Base-by-base conservation (phyloP, 2,113 vertebrate genomes). In the Taurulus bubalis region DNA sequence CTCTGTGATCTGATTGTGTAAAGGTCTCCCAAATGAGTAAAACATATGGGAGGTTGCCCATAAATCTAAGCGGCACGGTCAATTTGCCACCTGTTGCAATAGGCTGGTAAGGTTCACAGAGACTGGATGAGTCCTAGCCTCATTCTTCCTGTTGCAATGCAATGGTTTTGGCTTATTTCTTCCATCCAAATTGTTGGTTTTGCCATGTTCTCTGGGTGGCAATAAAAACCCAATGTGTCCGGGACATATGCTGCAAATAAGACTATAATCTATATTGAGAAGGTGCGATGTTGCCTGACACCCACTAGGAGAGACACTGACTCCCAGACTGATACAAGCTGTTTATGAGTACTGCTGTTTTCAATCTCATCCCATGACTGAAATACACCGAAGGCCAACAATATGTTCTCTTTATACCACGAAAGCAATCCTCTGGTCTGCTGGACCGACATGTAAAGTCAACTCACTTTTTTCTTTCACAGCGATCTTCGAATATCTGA, bases 51-150 rank as follows among this genome's bases (percentile, higher is more conserved):
- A 89, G 88, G 71, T 85, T 71, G 71, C 56, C 80, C 89, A 73
- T 92, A 92, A 92, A 92, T 91, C 85, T 77, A 3, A 77, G 70
- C 16, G 5, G 67, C 83, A 71, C 15, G 56, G 85, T 72, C 83
- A 79, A 64, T 89, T 87, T 78, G 86, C 88, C 93, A 94, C 92
- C 91, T 92, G 92, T 93, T 94, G 58, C 81, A 79, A 20, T 18
- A 80, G 70, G 60, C 64, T 84, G 78, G 45, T 69, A 58, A 77
- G 79, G 79, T 71, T 87, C 83, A 84, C 80, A 56, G 89, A 82
- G 74, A 82, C 40, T 86, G 32, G 76, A 79, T 65, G 62, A 84
- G 38, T 71, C 55, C 42, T 18, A 18, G n/a, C 47, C 32, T 34
- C n/a, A 20, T 72, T 85, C 51, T 71, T 67, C 38, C 16, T 28